Conservation (phyloP, 2,797 vertebrate species). For the Pristis pectinata region DNA sequence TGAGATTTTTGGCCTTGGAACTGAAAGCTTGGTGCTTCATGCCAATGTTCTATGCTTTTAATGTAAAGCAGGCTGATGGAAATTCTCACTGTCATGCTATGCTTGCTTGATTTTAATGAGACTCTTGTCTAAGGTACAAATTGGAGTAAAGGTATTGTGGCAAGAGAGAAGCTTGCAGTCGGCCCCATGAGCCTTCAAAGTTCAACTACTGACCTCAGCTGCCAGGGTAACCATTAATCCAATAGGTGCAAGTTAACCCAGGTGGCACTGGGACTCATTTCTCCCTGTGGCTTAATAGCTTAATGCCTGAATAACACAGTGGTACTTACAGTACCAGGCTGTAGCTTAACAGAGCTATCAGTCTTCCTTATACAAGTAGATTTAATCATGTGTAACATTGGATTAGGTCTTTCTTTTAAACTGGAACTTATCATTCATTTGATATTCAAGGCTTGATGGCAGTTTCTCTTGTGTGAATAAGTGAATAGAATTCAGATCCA, state of each 20-base stretch:
- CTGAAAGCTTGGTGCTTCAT: neutral
- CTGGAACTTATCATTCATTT: neutral
- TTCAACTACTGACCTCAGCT: slow-evolving; percentile 10
- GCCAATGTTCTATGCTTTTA: neutral
- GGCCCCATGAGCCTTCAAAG: slow-evolving; percentile 21
- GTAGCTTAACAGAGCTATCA: neutral
- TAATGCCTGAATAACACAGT: neutral
- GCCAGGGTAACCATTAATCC: slow-evolving; percentile 34
- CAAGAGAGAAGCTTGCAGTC: neutral
- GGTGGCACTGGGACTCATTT: neutral
- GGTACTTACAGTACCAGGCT: neutral
- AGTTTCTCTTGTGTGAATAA: slow-evolving; percentile 4
- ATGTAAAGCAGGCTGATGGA: neutral
- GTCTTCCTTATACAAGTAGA: slow-evolving; percentile 13
- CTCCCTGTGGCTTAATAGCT: slow-evolving; percentile 3
- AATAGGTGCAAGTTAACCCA: slow-evolving; percentile 36
- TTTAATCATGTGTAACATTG: slow-evolving; percentile 36
- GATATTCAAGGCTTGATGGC: slow-evolving; percentile 18
- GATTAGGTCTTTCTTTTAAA: slow-evolving; percentile 21
- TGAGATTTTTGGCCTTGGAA: neutral
- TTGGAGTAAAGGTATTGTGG: neutral
- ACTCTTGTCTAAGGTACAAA: slow-evolving; percentile 11
- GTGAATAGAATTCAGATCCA: slow-evolving; percentile 13
- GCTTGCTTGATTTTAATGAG: slow-evolving; percentile 5
- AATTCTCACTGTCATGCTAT: neutral